A percentile compares a stretch with the other conserved stretches of the same genome.
phyloP scores from a whole-genome alignment of 30 jellyfish, hydroid and myxozoan genomes.

The Pelagia noctiluca region DNA sequence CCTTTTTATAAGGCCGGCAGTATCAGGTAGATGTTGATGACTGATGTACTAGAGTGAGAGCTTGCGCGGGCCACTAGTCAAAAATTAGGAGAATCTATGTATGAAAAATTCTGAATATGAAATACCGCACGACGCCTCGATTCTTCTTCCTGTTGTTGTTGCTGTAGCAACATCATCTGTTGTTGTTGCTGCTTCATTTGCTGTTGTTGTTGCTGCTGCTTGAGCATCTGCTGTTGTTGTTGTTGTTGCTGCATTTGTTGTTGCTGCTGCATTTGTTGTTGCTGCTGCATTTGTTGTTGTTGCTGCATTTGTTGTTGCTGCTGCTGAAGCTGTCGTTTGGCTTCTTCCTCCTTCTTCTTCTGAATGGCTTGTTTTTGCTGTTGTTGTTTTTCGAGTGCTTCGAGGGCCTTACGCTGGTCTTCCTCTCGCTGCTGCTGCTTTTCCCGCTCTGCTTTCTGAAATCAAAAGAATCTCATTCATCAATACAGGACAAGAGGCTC shows the following conservation, averaged over 20 bases:
- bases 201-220: constrained; percentile 68
- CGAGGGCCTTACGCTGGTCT: constrained; percentile 69
- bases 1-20: too few relatives aligned
- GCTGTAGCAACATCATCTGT: constrained; percentile 67
- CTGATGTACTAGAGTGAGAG: too few relatives aligned
- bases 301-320: constrained; percentile 46
- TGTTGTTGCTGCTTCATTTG: constrained; percentile 65
- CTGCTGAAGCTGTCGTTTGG: constrained; percentile 15
- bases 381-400: constrained; percentile 68
- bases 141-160: constrained; percentile 81
- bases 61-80: too few relatives aligned
- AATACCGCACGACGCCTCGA: constrained; percentile 41
- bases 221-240: constrained; percentile 59
- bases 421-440: constrained; percentile 46
- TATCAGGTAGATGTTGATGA: too few relatives aligned
- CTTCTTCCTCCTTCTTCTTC: constrained; percentile 52
- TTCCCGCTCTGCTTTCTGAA: constrained; percentile 52
- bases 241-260: constrained; percentile 13
- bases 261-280: constrained; percentile 33
- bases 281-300: constrained; percentile 36
- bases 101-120: background rate
- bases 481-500: background rate
- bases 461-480: background rate
- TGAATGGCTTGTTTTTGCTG: constrained; percentile 25
- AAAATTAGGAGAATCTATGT: too few relatives aligned